A percentile compares a stretch with the other conserved stretches of the same genome.
Conservation (phyloP, 2,113 vertebrate species). For the Mola mola region DNA sequence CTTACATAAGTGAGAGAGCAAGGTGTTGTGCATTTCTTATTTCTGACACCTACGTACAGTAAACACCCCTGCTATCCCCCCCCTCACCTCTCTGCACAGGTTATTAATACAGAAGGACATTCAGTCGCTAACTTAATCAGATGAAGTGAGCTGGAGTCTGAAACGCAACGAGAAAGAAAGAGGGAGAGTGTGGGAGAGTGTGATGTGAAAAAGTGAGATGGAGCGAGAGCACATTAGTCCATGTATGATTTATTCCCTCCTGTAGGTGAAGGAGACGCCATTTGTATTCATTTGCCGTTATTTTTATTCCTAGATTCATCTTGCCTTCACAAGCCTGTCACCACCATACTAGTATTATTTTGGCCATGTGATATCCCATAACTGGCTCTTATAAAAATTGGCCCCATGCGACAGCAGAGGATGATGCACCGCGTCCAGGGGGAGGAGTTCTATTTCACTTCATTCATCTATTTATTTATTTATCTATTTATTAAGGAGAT, state of each 20-base stretch:
- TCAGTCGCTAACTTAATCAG: constrained; percentile 66
- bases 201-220: not conserved
- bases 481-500: constrained; percentile 60
- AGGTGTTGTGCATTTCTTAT: no score
- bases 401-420: constrained; percentile 66
- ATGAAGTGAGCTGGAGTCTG: constrained; percentile 52
- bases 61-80: constrained; percentile 18
- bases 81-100: constrained; percentile 43
- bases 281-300: constrained; percentile 91
- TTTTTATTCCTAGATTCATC: constrained; percentile 78
- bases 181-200: constrained; percentile 1
- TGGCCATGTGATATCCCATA: constrained; percentile 73
- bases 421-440: constrained; percentile 34
- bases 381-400: constrained; percentile 82
- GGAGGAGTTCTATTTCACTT: constrained; percentile 13
- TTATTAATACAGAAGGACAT: constrained; percentile 73
- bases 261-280: constrained; percentile 84
- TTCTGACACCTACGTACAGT: constrained; percentile 33
- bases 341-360: constrained; percentile 74
- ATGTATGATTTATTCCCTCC: constrained; percentile 86
- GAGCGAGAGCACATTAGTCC: constrained; percentile 68
- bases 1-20: constrained; percentile 8
- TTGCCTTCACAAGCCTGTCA: constrained; percentile 75
- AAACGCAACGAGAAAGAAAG: constrained; percentile 25
- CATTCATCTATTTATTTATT: constrained; percentile 47